Base-by-base conservation (phyloP, 2,113 vertebrate genomes). In the Heterotis niloticus region DNA sequence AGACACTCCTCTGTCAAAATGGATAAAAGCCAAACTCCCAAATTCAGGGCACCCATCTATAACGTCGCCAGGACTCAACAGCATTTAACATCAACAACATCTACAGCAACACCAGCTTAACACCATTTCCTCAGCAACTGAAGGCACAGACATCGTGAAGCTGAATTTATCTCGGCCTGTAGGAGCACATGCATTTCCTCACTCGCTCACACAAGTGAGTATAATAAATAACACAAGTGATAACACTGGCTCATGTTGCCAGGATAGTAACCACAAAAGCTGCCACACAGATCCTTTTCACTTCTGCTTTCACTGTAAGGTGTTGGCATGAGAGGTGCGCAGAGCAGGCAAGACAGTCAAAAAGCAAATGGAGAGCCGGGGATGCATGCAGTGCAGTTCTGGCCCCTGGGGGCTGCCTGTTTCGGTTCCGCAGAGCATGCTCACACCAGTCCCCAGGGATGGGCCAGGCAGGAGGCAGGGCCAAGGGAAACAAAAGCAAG, bases 381-480 rank as follows among this genome's bases (percentile, higher is more conserved):
- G 28, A 68, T 28, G 28, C 9, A 29, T 28, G 23, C 10, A 26
- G 23, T 16, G 28, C 28, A 28, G 51, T 16, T 72, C 23, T 24
- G 29, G 28, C 24, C 54, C 54, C 44, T 54, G 29, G 56, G 77
- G 51, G 62, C 20, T 18, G 54, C 51, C 13, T n/a, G 56, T 62
- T 71, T 57, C 18, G 28, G 20, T 68, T 28, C 70, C 57, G 60
- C 62, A 54, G 70, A 73, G 52, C 65, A n/a, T 59, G 59, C 56
- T 44, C 71, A 54, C 24, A 14, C 57, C 75, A 23, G 70, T 75
- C 71, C 67, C 71, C 59, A 20, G 62, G 24, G 71, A 29, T 24
- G 51, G 34, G n/a, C n/a, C n/a, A n/a, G n/a, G 44, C 16, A 51
- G 13, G 23, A 56, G 67, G 54, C 65, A 69, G n/a, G 54, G 60